A percentile compares a stretch with the other conserved stretches of the same genome.
phyloP scores from a whole-genome alignment of 2,113 vertebrate species.

The Argyrosomus japonicus region DNA sequence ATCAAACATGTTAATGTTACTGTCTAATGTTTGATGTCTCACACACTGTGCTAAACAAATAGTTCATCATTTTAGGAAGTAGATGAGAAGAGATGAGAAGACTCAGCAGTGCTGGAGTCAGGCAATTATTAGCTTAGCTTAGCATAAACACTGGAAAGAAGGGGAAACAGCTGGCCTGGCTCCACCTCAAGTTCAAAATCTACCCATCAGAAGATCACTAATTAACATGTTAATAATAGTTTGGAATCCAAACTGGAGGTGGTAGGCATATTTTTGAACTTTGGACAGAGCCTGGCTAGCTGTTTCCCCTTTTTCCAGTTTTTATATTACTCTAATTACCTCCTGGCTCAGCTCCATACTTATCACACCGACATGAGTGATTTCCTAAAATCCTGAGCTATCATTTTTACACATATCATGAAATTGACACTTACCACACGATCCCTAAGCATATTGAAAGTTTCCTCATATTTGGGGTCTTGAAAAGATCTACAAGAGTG shows the following conservation, averaged over 20 bases:
- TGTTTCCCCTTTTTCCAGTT: background rate
- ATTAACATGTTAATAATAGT: background rate
- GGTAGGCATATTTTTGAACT: background rate
- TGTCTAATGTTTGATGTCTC: background rate
- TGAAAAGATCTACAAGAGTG: conserved; percentile 79
- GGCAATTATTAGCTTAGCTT: background rate
- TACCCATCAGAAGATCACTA: background rate
- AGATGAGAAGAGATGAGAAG: background rate
- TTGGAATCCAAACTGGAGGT: background rate
- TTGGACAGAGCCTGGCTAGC: background rate
- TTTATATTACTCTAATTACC: background rate
- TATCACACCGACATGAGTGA: background rate
- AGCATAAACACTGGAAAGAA: background rate
- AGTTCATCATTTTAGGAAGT: conserved; percentile 1
- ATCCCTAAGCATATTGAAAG: conserved; percentile 75
- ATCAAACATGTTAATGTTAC: background rate
- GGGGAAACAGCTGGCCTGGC: background rate
- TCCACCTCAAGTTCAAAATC: background rate
- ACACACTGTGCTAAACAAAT: background rate
- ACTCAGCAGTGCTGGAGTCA: background rate
- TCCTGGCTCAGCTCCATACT: background rate
- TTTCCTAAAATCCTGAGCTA: background rate
- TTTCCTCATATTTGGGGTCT: conserved; percentile 79
- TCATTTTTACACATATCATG: background rate
- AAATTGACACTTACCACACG: conserved; percentile 72